phyloP scores from a whole-genome alignment of 2,797 vertebrate genomes.

The Arctocebus calabarensis region DNA sequence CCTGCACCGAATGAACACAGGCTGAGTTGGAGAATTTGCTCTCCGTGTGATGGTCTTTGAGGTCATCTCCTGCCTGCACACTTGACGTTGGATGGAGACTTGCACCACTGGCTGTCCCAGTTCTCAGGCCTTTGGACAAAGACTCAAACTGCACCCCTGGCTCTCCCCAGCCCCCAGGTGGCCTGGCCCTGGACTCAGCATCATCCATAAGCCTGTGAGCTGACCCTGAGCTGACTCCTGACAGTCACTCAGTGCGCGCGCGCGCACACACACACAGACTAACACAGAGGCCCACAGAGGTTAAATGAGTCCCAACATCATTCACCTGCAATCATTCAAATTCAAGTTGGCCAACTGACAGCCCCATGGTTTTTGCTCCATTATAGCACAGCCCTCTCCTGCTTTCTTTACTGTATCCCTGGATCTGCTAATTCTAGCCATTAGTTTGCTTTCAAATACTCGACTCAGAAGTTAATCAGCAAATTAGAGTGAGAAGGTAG shows the following conservation, averaged over 20 bases:
- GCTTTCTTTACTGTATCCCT: not conserved
- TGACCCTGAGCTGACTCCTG: not conserved
- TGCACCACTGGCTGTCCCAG: not conserved
- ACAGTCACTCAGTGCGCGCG: not conserved
- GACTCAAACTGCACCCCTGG: not conserved
- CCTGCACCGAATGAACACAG: not conserved
- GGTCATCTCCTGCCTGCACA: not conserved
- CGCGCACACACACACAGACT: not conserved
- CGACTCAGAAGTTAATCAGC: not conserved
- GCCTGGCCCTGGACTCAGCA: not conserved
- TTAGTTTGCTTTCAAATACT: slow-evolving; percentile 16
- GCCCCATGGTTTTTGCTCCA: not conserved
- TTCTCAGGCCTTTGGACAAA: not conserved
- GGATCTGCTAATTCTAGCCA: not conserved
- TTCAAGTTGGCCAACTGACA: not conserved
- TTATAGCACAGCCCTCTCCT: not conserved
- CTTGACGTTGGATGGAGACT: not conserved
- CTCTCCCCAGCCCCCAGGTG: not conserved
- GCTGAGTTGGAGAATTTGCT: not conserved
- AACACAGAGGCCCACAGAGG: not conserved
- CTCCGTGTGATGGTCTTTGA: not conserved
- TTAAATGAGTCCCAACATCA: not conserved
- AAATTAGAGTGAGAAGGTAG: not conserved
- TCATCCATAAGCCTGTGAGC: not conserved
- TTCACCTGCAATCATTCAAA: not conserved